A percentile compares a stretch with the other conserved stretches of the same genome.
phyloP scores from a whole-genome alignment of 2,113 vertebrate species.

The Cyanistes caeruleus region DNA sequence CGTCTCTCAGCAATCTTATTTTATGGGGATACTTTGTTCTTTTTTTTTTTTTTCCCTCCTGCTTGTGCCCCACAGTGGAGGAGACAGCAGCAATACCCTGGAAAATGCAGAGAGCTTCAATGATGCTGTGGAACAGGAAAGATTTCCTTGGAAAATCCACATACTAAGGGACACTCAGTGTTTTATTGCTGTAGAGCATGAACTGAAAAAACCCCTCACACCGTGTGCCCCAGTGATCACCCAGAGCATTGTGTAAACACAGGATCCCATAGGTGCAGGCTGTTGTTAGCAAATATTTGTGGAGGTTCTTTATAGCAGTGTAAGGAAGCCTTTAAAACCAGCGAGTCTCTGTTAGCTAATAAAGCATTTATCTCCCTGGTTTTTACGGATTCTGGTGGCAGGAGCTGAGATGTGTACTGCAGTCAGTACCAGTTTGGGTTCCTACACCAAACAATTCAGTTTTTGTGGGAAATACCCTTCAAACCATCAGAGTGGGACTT shows the following conservation, averaged over 20 bases:
- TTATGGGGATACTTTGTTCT: not conserved
- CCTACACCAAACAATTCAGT: not conserved
- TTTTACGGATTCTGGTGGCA: not conserved
- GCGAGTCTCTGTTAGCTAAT: not conserved
- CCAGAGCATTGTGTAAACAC: not conserved
- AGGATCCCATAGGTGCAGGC: not conserved
- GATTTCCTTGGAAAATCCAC: not conserved
- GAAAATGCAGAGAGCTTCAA: not conserved
- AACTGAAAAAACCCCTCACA: not conserved
- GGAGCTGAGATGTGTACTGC: fast-evolving
- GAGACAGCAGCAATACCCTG: not conserved
- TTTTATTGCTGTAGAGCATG: not conserved
- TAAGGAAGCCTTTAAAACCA: not conserved
- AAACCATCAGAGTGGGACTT: not conserved
- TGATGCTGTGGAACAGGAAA: not conserved
- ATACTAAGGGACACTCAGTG: not conserved
- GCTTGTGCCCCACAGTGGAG: not conserved
- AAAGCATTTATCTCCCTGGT: not conserved
- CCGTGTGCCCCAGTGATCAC: not conserved
- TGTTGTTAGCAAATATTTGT: not conserved
- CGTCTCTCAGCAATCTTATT: not conserved
- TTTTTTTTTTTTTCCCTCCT: not conserved
- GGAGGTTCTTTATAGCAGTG: not conserved
- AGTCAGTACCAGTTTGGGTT: not conserved
- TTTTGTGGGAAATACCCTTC: not conserved